Evolutionary conservation across 2,113 vertebrate genomes (phyloP).

Genomic region (Accipiter cooperii): DNA sequence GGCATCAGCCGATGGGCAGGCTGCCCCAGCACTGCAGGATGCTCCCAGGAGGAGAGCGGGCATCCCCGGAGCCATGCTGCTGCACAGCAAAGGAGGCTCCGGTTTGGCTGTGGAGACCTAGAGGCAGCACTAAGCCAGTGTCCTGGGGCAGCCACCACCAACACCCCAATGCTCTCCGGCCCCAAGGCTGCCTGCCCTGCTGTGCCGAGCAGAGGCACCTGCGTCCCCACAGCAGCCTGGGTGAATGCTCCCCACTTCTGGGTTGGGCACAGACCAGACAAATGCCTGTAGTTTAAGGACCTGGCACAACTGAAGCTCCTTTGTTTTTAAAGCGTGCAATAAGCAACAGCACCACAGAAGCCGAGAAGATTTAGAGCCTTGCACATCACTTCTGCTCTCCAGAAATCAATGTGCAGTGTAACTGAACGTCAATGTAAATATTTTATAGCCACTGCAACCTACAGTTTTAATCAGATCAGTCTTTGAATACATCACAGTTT

Average conservation of each 20-base stretch:
- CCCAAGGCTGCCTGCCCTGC: accelerated
- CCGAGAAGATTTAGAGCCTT: not conserved
- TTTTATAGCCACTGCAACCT: not conserved
- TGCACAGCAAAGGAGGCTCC: not conserved
- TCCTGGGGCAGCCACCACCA: not conserved
- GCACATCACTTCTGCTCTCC: not conserved
- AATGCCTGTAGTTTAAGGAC: not conserved
- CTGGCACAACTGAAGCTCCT: not conserved
- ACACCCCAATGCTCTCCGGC: accelerated
- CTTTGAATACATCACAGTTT: not conserved
- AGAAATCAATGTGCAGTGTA: not conserved
- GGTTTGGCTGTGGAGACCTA: not conserved
- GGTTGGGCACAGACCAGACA: not conserved
- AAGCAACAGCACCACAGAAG: not conserved
- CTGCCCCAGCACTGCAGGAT: not conserved
- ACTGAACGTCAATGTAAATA: not conserved
- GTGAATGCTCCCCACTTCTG: not conserved
- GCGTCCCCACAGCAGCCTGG: accelerated
- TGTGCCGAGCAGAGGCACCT: accelerated
- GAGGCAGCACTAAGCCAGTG: accelerated
- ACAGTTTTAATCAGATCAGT: not conserved
- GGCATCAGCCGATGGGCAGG: not conserved
- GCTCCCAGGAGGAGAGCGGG: not conserved
- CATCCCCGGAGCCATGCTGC: accelerated
- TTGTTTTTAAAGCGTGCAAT: not conserved